These are phyloP conservation scores for Melospiza georgiana DNA, from an alignment of 2,113 vertebrate genomes.

Conservation along the genomic window DNA sequence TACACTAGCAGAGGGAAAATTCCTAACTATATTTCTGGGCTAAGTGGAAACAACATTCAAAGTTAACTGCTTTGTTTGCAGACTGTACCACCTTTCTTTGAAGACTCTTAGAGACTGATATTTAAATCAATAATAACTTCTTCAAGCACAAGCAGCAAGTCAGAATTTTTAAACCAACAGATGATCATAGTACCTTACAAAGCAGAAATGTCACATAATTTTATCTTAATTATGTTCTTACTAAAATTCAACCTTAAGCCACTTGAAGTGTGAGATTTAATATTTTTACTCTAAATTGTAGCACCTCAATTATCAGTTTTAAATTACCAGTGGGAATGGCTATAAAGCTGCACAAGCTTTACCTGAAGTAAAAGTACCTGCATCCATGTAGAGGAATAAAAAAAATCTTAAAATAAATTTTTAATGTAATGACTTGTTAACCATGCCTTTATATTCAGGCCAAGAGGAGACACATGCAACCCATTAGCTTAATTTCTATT, in stretches of 20 bases:
- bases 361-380: not conserved
- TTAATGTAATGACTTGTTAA: not conserved
- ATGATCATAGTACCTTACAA: no score
- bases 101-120: not conserved
- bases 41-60: not conserved
- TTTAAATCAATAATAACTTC: not conserved
- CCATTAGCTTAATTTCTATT: not conserved
- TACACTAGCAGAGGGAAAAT: not conserved
- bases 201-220: not conserved
- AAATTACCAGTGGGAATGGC: not conserved
- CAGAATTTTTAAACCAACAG: not conserved
- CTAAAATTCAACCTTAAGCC: not conserved
- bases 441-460: not conserved
- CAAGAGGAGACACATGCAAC: not conserved
- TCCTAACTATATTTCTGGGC: not conserved
- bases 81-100: not conserved
- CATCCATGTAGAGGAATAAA: not conserved
- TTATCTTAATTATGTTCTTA: not conserved
- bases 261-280: not conserved
- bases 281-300: not conserved
- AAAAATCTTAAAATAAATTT: not conserved
- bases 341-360: not conserved
- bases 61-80: not conserved
- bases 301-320: not conserved
- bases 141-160: not conserved